Conservation (phyloP, 2,888 invertebrate species). For the Drosophila pseudotakahashii region DNA sequence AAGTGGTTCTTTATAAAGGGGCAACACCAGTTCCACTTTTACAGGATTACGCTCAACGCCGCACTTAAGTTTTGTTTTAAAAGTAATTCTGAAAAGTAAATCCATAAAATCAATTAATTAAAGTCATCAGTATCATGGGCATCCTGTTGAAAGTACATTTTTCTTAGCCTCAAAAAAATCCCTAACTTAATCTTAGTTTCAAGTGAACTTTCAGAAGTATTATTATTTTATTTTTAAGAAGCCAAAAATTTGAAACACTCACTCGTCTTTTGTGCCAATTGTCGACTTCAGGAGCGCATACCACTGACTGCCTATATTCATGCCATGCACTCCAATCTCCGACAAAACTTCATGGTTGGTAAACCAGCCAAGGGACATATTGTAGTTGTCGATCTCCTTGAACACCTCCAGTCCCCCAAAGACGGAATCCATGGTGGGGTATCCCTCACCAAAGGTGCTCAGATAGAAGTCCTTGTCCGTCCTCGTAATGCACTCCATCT, state of each 20-base stretch:
- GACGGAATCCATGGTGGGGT: constrained; percentile 3
- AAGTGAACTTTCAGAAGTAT: no score
- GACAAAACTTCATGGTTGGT: constrained; percentile 5
- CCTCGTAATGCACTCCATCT: constrained; percentile 28
- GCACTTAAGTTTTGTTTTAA: constrained; percentile 12
- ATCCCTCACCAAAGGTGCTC: constrained; percentile 28
- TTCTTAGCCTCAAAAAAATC: neutral
- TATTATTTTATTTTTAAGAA: no score
- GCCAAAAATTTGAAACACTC: neutral
- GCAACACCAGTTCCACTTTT: constrained; percentile 49
- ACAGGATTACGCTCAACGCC: constrained; percentile 43
- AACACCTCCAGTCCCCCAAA: constrained; percentile 47
- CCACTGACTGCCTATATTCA: neutral
- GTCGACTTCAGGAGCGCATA: constrained; percentile 18
- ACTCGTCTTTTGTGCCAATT: neutral
- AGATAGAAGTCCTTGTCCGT: neutral
- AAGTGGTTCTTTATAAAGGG: constrained; percentile 38
- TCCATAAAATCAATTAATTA: neutral
- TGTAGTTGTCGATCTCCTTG: constrained; percentile 11
- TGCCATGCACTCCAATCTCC: constrained; percentile 3
- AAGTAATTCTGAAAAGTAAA: neutral
- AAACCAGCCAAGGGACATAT: constrained; percentile 38
- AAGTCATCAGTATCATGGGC: no score
- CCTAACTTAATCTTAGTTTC: no score
- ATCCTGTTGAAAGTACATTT: no score